Conservation (phyloP, 2,113 vertebrate genomes). For the Hemibagrus wyckioides region DNA sequence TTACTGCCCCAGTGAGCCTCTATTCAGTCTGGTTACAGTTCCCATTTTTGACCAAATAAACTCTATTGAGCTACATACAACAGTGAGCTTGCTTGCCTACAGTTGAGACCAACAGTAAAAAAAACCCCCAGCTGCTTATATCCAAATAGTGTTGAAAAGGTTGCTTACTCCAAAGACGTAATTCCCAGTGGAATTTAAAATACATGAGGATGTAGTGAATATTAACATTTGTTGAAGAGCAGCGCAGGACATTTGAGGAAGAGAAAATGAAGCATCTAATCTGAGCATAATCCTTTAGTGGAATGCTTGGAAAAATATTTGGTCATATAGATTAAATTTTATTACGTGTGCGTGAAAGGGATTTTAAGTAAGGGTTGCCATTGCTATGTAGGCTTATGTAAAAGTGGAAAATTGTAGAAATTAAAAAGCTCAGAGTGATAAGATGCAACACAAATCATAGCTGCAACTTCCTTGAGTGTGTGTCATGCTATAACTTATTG, state of each 20-base stretch:
- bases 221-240: not conserved
- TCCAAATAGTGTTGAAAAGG: not conserved
- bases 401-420: conserved; percentile 22
- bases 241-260: not conserved
- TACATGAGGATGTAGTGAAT: not conserved
- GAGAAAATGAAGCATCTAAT: not conserved
- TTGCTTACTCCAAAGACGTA: not conserved
- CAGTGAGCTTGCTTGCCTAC: not conserved
- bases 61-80: too few species aligned
- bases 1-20: not conserved
- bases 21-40: not conserved
- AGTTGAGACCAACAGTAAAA: too few species aligned
- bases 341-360: not conserved
- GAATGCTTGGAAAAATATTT: not conserved
- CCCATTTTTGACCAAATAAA: not conserved
- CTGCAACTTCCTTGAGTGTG: not conserved
- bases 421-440: conserved; percentile 11
- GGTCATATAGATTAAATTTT: not conserved
- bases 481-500: not conserved
- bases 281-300: not conserved
- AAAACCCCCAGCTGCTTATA: not conserved
- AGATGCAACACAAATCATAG: conserved; percentile 29
- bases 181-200: not conserved
- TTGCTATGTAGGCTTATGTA: not conserved
- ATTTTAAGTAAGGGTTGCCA: conserved; percentile 1